Conservation (phyloP, 2,113 vertebrate genomes). For the Thamnophis sirtalis region DNA sequence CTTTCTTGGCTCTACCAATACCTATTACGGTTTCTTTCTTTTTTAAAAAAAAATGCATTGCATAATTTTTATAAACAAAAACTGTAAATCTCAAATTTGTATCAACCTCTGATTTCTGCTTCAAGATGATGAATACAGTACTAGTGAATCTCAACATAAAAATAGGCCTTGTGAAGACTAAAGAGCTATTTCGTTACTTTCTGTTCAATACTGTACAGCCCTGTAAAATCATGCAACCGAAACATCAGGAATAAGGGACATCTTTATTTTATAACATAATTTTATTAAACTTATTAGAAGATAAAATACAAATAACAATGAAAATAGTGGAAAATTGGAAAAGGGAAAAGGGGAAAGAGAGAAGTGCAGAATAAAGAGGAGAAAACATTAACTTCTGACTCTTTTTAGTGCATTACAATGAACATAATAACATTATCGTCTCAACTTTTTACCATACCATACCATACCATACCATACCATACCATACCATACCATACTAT, state of each 20-base stretch:
- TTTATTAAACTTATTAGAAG: too few relatives aligned
- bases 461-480: too few relatives aligned
- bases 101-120: not conserved
- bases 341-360: not conserved
- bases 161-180: not conserved
- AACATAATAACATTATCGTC: too few relatives aligned
- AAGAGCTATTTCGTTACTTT: not conserved
- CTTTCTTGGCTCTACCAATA: not conserved
- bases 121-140: not conserved
- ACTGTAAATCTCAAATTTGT: not conserved
- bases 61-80: not conserved
- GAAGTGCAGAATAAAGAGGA: not conserved
- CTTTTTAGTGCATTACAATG: too few relatives aligned
- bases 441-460: too few relatives aligned
- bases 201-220: not conserved
- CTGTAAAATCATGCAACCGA: not conserved
- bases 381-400: not conserved
- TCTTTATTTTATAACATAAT: not conserved
- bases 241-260: not conserved
- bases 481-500: too few relatives aligned
- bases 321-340: not conserved
- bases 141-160: not conserved
- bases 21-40: not conserved
- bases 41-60: not conserved
- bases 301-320: not conserved